Conservation (phyloP, 2,113 vertebrate genomes). For the Rhodinocichla rosea region DNA sequence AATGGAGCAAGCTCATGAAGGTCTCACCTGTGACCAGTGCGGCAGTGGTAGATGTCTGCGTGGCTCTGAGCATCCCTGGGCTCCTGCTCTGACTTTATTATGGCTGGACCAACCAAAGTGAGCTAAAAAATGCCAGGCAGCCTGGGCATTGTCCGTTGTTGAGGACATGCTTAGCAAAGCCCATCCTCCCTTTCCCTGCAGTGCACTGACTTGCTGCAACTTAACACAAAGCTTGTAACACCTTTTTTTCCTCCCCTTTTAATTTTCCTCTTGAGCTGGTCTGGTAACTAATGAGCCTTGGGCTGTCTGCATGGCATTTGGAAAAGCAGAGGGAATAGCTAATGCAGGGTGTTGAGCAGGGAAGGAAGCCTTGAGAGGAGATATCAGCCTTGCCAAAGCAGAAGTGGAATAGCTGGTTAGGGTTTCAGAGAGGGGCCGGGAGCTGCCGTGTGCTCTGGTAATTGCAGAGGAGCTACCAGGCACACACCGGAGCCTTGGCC, state of each 20-base stretch:
- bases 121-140: neutral
- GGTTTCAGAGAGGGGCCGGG: neutral
- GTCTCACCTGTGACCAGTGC: fast-evolving
- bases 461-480: neutral
- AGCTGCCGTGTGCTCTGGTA: neutral
- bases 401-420: slow-evolving; percentile 16
- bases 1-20: neutral
- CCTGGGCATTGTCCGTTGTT: fast-evolving
- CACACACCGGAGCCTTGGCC: neutral
- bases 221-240: neutral
- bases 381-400: neutral
- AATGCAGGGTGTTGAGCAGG: neutral
- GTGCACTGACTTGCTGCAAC: neutral
- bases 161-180: neutral
- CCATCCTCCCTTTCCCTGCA: neutral
- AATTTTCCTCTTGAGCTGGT: neutral
- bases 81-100: neutral
- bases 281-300: neutral
- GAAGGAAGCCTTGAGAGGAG: neutral
- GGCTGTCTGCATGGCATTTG: neutral
- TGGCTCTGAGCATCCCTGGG: neutral
- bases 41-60: neutral
- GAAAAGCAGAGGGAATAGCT: neutral
- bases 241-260: fast-evolving
- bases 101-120: neutral